Base-by-base conservation (phyloP, 2,797 vertebrate genomes). In the Antrozous pallidus region DNA sequence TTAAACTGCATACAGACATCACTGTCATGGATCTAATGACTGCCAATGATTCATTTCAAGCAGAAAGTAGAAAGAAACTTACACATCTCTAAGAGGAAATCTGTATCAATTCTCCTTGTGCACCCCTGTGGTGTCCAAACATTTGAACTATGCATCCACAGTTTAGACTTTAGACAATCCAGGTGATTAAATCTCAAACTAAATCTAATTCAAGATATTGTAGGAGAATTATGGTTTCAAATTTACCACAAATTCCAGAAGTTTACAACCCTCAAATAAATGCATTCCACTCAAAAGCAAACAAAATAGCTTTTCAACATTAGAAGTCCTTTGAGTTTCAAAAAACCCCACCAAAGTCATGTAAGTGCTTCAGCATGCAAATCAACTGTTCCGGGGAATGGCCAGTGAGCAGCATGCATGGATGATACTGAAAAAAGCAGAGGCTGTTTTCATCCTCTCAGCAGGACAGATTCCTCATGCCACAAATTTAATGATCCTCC, bases 291-390 rank as follows among this genome's bases (percentile, higher is more conserved):
- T 84, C 95, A 97, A 97, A 97, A 96, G 92, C 90, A 97, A 97
- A 98, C 92, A 92, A 97, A 98, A 97, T 96, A 97, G 67, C 86
- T 97, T 98, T 97, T 96, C 96, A 97, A 78, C 74, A 85, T 92
- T 96, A 97, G 93, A 96, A 84, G 91, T 95, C 91, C 96, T 97
- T 95, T 93, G 96, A 94, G 88, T 10, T 20, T 91, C 45, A 96
- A 94, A 74, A 97, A 96, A 96, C 90, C 2, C n/a, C 82, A 92
- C 78, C 79, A 89, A 58, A 80, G 78, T 47, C 73, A 90, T 94
- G 82, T 96, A 97, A 97, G 93, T 90, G 95, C 79, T 95, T 97
- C 82, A 84, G 94, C 95, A 93, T 93, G 51, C 85, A 94, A 88
- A 94, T 73, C 92, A 92, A 22, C 81, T 96, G 84, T 97, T 95